phyloP scores from a whole-genome alignment of 2,888 invertebrate species.

The Campaea margaritaria region DNA sequence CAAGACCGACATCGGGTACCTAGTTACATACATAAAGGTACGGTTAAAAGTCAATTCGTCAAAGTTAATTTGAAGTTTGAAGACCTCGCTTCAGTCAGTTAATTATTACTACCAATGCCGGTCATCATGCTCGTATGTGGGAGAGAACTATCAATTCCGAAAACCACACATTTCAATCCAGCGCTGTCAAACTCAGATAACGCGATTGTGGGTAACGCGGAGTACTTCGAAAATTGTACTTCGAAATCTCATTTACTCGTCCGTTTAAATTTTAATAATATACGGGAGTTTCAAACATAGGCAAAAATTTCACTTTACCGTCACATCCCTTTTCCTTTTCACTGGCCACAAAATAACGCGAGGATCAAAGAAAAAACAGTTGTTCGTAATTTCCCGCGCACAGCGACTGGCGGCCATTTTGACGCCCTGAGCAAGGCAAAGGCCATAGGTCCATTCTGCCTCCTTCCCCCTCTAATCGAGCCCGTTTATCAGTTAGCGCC shows the following conservation, averaged over 20 bases:
- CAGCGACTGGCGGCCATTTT: constrained; percentile 29
- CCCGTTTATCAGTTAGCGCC: constrained; percentile 37
- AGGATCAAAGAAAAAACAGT: constrained; percentile 6
- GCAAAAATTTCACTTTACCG: too few species aligned
- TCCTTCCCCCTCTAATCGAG: constrained; percentile 36
- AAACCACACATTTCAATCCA: not conserved
- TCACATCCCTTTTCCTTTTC: too few species aligned
- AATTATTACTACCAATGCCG: not conserved
- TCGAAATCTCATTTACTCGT: too few species aligned
- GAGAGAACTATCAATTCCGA: not conserved
- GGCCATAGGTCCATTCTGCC: constrained; percentile 16
- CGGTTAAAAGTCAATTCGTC: too few species aligned
- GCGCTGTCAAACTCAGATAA: constrained; percentile 16
- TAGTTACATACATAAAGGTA: too few species aligned
- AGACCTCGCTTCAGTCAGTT: too few species aligned
- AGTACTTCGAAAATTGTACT: not conserved
- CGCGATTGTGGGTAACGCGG: constrained; percentile 20
- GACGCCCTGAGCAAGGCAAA: constrained; percentile 21
- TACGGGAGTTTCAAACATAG: too few species aligned
- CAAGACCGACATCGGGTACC: too few species aligned
- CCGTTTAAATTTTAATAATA: too few species aligned
- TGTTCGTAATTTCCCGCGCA: constrained; percentile 13
- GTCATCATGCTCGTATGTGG: not conserved
- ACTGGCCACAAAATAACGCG: too few species aligned
- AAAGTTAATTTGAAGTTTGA: too few species aligned